phyloP scores from a whole-genome alignment of 2,113 vertebrate genomes.

The Illadopsis cleaveri region DNA sequence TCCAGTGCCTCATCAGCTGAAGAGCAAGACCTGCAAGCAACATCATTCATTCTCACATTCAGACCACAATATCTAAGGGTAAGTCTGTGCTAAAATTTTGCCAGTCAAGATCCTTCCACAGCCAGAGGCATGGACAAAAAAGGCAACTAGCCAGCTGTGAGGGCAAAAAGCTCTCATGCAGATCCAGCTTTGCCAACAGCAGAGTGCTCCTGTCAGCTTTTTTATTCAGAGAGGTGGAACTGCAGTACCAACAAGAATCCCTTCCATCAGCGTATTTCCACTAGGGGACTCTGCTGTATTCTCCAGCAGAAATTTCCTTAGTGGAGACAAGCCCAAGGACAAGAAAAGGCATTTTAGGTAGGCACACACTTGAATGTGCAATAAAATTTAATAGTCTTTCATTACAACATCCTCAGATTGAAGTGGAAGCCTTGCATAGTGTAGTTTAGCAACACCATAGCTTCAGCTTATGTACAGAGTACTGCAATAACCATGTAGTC shows the following conservation, averaged over 20 bases:
- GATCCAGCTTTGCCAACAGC: neutral
- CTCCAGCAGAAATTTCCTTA: neutral
- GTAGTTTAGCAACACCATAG: accelerated
- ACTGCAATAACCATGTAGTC: neutral
- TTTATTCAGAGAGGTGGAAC: neutral
- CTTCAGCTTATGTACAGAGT: neutral
- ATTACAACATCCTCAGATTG: neutral
- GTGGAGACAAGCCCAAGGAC: neutral
- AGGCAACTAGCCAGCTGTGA: neutral
- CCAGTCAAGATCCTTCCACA: neutral
- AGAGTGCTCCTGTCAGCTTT: neutral
- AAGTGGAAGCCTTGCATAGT: neutral
- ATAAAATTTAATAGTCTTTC: neutral
- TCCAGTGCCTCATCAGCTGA: neutral
- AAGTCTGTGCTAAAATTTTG: neutral
- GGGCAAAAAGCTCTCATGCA: neutral
- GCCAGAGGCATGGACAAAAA: neutral
- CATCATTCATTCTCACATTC: neutral
- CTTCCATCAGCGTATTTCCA: neutral
- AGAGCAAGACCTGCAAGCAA: neutral
- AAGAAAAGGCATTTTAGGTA: neutral
- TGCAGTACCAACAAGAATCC: neutral
- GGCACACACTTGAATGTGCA: neutral
- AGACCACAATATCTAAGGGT: neutral
- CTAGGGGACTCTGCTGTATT: slow-evolving; percentile 34